A percentile compares a stretch with the other conserved stretches of the same genome.
Conservation (phyloP, 2,888 invertebrate genomes). For the Lathronympha strigana region DNA sequence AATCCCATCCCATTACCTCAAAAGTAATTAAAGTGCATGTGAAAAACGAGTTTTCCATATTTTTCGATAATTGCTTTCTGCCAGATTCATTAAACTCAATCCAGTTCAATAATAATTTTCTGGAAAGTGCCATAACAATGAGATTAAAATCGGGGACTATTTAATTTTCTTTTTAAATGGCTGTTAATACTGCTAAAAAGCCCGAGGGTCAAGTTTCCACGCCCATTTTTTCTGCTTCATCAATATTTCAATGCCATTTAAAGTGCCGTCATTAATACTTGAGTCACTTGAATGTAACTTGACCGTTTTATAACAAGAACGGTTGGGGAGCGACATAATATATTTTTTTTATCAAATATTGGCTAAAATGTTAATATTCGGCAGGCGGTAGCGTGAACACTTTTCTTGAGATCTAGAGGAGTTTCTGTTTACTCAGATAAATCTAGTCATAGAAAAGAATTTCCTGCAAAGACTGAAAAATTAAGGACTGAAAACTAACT, state of each 20-base stretch:
- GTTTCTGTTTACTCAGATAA: too few relatives aligned
- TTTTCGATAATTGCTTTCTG: conserved; percentile 16
- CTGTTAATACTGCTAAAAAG: background rate
- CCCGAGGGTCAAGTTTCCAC: background rate
- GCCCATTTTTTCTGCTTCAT: background rate
- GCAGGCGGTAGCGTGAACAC: too few relatives aligned
- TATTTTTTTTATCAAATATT: too few relatives aligned
- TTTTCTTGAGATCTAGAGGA: too few relatives aligned
- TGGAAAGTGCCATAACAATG: background rate
- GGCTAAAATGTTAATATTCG: too few relatives aligned
- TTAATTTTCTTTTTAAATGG: background rate
- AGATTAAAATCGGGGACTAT: background rate
- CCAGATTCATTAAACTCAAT: background rate
- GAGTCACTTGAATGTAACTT: too few relatives aligned
- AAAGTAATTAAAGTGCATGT: conserved; percentile 24
- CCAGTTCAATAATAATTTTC: background rate
- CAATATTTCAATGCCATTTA: conserved; percentile 3
- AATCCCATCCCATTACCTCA: conserved; percentile 5
- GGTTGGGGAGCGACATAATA: background rate
- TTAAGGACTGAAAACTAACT: too few relatives aligned
- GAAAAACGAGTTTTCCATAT: conserved; percentile 2
- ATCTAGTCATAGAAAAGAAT: too few relatives aligned
- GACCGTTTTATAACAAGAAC: background rate
- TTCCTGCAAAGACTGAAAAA: too few relatives aligned
- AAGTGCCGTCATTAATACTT: background rate